Conservation (phyloP, 2,113 vertebrate species). For the Leptobrachium leishanense region DNA sequence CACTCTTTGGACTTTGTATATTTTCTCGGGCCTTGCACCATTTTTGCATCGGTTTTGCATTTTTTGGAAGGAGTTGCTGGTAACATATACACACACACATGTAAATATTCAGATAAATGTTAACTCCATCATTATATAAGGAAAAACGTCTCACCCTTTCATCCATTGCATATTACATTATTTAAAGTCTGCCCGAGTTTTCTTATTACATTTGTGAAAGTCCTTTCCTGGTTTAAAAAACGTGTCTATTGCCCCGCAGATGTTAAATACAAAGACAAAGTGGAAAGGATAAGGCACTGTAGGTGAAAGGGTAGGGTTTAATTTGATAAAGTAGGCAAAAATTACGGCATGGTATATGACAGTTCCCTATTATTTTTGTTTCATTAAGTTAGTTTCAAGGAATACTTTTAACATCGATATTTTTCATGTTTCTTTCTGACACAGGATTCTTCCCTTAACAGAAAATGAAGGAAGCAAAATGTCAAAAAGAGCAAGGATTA, state of each 20-base stretch:
- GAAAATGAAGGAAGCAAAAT: constrained; percentile 66
- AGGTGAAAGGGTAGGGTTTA: constrained; percentile 71
- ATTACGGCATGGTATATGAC: constrained; percentile 65
- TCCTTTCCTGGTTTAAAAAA: constrained; percentile 53
- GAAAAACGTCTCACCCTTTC: neutral
- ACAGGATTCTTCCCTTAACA: constrained; percentile 60
- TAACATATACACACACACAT: too few relatives aligned
- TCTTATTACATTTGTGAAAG: constrained; percentile 41
- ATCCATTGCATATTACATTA: constrained; percentile 39
- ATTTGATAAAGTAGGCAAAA: constrained; percentile 72
- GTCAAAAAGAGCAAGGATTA: constrained; percentile 69
- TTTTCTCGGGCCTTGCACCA: too few relatives aligned
- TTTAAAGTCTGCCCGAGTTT: constrained; percentile 42
- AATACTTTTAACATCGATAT: constrained; percentile 64
- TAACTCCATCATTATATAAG: too few relatives aligned
- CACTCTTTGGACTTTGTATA: too few relatives aligned
- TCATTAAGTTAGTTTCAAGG: constrained; percentile 66
- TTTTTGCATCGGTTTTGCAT: too few relatives aligned
- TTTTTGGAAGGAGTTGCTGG: too few relatives aligned
- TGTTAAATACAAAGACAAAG: constrained; percentile 66
- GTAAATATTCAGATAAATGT: too few relatives aligned
- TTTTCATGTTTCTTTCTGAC: constrained; percentile 60
- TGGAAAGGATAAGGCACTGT: constrained; percentile 48
- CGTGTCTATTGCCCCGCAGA: constrained; percentile 48
- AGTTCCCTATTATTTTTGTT: constrained; percentile 73